Evolutionary conservation across 2,888 invertebrate genomes (phyloP).

Genomic region (Dendrolimus pini): DNA sequence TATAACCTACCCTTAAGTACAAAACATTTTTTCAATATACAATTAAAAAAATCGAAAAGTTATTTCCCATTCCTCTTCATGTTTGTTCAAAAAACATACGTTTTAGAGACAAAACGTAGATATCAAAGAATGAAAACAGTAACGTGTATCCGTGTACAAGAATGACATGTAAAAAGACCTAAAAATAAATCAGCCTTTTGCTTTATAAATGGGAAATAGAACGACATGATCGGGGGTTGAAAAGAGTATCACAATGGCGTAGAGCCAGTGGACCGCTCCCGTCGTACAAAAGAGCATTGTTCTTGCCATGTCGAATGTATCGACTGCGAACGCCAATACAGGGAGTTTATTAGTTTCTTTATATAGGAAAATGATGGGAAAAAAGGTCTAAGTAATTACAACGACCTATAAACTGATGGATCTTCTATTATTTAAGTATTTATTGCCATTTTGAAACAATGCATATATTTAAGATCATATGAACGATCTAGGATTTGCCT

Average conservation of each 20-base stretch:
- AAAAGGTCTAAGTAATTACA: constrained; percentile 2
- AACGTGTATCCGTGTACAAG: constrained; percentile 5
- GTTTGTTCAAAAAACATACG: not conserved
- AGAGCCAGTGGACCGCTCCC: constrained; percentile 52
- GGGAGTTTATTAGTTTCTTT: constrained; percentile 48
- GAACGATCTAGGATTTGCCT: too few relatives aligned
- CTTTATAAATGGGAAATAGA: constrained; percentile 56
- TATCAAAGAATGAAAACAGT: not conserved
- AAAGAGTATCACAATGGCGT: constrained; percentile 44
- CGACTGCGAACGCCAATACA: constrained; percentile 47
- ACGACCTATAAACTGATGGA: too few relatives aligned
- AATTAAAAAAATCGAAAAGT: not conserved
- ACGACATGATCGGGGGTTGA: constrained; percentile 54
- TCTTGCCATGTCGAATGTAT: constrained; percentile 67
- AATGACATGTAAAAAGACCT: constrained; percentile 25
- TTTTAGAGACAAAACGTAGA: not conserved
- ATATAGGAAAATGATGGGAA: constrained; percentile 26
- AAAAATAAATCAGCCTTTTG: constrained; percentile 43
- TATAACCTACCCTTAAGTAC: too few relatives aligned
- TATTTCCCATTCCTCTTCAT: not conserved
- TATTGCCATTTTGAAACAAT: too few relatives aligned
- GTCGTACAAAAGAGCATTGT: constrained; percentile 64
- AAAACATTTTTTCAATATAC: too few relatives aligned
- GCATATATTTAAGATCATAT: too few relatives aligned
- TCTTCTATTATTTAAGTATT: too few relatives aligned